Conservation (phyloP, 2,113 vertebrate genomes). For the Ivindomyrus marchei region DNA sequence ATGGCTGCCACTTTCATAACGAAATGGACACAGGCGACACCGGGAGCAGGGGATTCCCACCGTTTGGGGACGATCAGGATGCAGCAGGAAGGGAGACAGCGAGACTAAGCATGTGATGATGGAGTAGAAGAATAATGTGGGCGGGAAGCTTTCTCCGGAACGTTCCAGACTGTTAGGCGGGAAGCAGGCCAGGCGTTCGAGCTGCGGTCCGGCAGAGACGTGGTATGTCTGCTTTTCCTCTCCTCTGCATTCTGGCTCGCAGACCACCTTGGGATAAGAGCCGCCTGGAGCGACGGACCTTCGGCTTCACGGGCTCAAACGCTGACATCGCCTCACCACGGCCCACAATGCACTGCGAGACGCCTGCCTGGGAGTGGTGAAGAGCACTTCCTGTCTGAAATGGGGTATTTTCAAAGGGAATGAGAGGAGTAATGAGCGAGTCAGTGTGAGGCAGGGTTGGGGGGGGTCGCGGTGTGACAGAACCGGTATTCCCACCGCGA, state of each 20-base stretch:
- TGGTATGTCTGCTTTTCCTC: neutral
- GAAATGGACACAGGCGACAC: neutral
- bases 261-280: neutral
- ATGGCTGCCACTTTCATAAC: neutral
- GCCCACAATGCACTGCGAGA: neutral
- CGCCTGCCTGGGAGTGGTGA: neutral
- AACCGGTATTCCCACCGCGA: neutral
- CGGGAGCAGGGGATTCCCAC: neutral
- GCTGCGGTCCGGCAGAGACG: neutral
- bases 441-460: neutral
- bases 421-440: neutral
- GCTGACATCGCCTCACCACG: neutral
- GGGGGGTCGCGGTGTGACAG: neutral
- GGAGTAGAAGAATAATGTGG: neutral
- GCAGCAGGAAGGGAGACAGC: neutral
- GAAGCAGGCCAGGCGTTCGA: neutral
- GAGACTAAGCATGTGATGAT: constrained; percentile 6
- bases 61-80: neutral
- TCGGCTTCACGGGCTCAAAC: neutral
- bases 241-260: neutral
- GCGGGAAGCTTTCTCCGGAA: neutral
- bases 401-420: neutral
- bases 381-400: neutral
- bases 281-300: neutral
- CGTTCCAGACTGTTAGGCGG: constrained; percentile 2